Evolutionary conservation across 2,797 vertebrate species (phyloP).

Genomic region (Buceros bicornis): DNA sequence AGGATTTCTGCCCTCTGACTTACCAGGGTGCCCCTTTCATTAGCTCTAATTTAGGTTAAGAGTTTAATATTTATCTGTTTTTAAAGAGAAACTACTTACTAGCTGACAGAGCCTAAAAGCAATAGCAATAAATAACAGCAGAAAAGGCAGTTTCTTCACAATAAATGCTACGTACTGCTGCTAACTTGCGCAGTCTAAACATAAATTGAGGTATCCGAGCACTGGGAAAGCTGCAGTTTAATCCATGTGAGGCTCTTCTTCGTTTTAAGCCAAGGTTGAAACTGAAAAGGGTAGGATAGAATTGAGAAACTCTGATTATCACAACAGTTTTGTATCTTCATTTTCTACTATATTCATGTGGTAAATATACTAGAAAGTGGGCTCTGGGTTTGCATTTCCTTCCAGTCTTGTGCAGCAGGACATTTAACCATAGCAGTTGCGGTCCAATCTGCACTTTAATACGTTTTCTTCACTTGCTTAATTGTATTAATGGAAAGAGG

Average conservation of each 20-base stretch:
- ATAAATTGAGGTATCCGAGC: not conserved
- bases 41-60: not conserved
- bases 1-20: constrained; percentile 3
- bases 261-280: not conserved
- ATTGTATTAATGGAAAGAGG: constrained; percentile 61
- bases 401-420: not conserved
- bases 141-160: not conserved
- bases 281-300: not conserved
- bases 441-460: constrained; percentile 32
- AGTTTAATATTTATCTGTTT: constrained; percentile 31
- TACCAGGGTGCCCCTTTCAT: not conserved
- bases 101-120: not conserved
- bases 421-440: constrained; percentile 45
- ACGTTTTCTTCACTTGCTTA: constrained; percentile 34
- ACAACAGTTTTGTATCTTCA: not conserved
- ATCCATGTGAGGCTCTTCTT: not conserved
- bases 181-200: not conserved
- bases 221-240: not conserved
- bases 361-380: not conserved
- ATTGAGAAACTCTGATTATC: not conserved
- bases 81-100: not conserved
- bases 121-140: not conserved
- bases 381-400: constrained; percentile 38
- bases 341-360: not conserved
- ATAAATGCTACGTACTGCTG: not conserved